Evolutionary conservation across 1,140 invertebrate genomes (phyloP), one percentile per base, ranked within the genome.

Genomic region (Elymnias hypermnestra): DNA sequence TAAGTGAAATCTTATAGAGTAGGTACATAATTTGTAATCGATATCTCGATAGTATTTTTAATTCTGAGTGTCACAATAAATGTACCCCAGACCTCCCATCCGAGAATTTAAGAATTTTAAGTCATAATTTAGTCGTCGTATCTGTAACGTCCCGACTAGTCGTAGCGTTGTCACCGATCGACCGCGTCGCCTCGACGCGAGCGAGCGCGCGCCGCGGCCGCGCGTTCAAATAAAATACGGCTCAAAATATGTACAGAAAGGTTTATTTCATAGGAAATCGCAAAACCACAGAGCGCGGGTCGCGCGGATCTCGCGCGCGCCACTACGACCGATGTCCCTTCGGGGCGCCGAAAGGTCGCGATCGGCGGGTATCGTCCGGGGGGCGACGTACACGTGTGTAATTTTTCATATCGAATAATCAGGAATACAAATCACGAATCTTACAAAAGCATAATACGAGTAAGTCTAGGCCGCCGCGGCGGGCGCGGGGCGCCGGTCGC

Each of bases 191-290:
- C 18, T 13, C 36, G 8, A n/a, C 36, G 37, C 33, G 39, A 22
- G 33, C 29, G 19, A 14, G 39, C 28, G 17, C 15, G 33, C 23
- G 36, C 9, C 37, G 36, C 31, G 21, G 13, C 17, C 19, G 35
- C 38, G 36, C 55, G 60, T 65, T 60, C 62, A 73, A 83, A 85
- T 83, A 76, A 87, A 82, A 72, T 63, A 81, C 68, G 54, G 62
- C 74, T 72, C 68, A 74, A 71, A 85, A 78, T 87, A 87, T 87
- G 81, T 87, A 87, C 83, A 86, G 82, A 83, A 82, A 83, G 73
- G 74, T 85, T 84, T 85, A 72, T 75, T 81, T 81, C 66, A 73
- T 83, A 77, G 83, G 83, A 83, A 75, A n/a, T n/a, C n/a, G n/a
- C n/a, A n/a, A n/a, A n/a, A n/a, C n/a, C n/a, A n/a, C n/a, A n/a